These are phyloP conservation scores for Poecilobothrus nobilitatus DNA, from an alignment of 2,888 invertebrate genomes.

Conservation along the genomic window DNA sequence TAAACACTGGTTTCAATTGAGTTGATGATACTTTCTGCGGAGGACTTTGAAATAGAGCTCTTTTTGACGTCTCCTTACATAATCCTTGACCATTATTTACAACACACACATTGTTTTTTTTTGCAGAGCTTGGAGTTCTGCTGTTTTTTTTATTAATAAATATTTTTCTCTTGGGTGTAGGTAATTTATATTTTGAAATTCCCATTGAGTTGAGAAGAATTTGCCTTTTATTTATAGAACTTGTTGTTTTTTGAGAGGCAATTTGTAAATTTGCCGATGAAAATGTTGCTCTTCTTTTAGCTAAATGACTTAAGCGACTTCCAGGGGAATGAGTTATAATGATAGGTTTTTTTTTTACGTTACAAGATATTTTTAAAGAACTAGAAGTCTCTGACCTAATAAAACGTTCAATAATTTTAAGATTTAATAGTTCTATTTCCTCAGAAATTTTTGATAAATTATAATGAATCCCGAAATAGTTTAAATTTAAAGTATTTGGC, in stretches of 20 bases:
- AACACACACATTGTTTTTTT: background rate
- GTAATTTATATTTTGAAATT: slow-evolving; percentile 18
- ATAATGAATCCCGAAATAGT: slow-evolving; percentile 37
- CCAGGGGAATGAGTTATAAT: slow-evolving; percentile 59
- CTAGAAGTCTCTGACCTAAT: slow-evolving; percentile 69
- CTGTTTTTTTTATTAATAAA: slow-evolving; percentile 26
- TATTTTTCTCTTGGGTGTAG: slow-evolving; percentile 45
- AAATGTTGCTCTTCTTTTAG: slow-evolving; percentile 65
- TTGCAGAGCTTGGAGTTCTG: background rate
- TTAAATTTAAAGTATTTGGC: background rate
- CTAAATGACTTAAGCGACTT: slow-evolving; percentile 65
- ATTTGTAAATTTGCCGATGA: slow-evolving; percentile 58
- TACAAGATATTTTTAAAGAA: slow-evolving; percentile 45
- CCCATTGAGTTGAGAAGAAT: slow-evolving; percentile 18
- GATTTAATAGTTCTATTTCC: slow-evolving; percentile 57
- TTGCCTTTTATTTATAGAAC: slow-evolving; percentile 13
- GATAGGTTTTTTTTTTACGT: slow-evolving; percentile 53
- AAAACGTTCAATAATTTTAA: slow-evolving; percentile 60
- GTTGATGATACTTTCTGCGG: slow-evolving; percentile 36
- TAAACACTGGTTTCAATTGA: slow-evolving; percentile 34
- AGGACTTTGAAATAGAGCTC: slow-evolving; percentile 69
- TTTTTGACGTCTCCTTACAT: slow-evolving; percentile 51
- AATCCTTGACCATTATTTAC: slow-evolving; percentile 37
- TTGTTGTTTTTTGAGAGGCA: slow-evolving; percentile 35
- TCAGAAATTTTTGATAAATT: slow-evolving; percentile 62